Evolutionary conservation across 1,140 invertebrate genomes (phyloP), one percentile per base, ranked within the genome.

Genomic region (Monochamus saltuarius): DNA sequence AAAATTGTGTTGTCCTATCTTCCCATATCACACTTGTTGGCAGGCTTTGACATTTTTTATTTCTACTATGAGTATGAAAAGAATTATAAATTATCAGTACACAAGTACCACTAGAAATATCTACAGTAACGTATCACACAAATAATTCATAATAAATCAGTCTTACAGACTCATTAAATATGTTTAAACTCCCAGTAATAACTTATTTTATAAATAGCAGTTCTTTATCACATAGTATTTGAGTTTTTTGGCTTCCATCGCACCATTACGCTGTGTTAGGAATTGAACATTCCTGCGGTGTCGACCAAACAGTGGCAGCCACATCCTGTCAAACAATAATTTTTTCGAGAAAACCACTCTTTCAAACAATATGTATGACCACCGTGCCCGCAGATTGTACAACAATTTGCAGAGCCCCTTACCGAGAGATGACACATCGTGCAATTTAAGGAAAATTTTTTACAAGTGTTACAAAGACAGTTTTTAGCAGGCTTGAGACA

Each of bases 321-420:
- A 80, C 95, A 98, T 11, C 93, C 93, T 3, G 90, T 83, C 7
- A 89, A 83, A 73, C 90, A 90, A 36, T 85, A 77, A 71, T 83
- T 76, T 64, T 87, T 81, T 19, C 71, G 78, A 13, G 74, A 78
- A 79, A 92, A 95, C 94, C 94, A 96, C 38, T 86, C 78, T 60
- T 85, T 77, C 71, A 95, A 83, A 77, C 95, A 93, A 53, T 81
- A 76, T 3, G 87, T 87, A 75, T 98, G 95, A 7, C 94, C 94
- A 36, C 93, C 94, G 79, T 98, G 95, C 1, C 92, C 91, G 78
- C 94, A 97, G 19, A 87, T 80, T 22, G 91, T 76, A 73, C 94
- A 97, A 63, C 89, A 88, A 70, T 88, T 90, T 11, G 89, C 86
- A 1, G 85, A 83, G 80, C 94, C 94, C 81, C 85, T 85, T 4